Percentiles rank a stretch among this genome's conserved stretches.
Evolutionary conservation across 2,888 invertebrate species (phyloP).

Genomic region (Lithophane leautieri): DNA sequence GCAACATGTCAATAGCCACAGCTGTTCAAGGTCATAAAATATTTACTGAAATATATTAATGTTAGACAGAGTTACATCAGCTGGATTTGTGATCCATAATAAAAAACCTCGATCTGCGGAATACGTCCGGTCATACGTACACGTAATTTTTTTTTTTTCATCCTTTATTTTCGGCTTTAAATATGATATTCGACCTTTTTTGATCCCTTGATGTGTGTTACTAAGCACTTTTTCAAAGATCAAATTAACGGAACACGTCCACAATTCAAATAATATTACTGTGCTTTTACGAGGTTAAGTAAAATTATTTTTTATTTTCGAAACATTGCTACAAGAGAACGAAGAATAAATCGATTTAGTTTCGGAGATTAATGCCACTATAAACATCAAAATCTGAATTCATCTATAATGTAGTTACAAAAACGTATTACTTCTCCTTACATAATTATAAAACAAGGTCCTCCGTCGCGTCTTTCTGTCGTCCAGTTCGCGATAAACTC

Average conservation of each 20-base stretch:
- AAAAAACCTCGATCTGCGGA: constrained; percentile 20
- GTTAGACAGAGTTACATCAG: not conserved
- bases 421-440: not conserved
- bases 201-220: constrained; percentile 3
- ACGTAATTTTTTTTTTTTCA: not conserved
- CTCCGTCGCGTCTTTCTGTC: too few species aligned
- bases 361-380: not conserved
- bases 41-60: not conserved
- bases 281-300: not conserved
- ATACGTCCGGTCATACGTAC: constrained; percentile 21
- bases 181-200: constrained; percentile 33
- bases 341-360: not conserved
- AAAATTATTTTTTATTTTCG: not conserved
- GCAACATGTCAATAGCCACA: not conserved
- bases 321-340: not conserved
- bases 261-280: not conserved
- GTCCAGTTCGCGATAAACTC: too few species aligned
- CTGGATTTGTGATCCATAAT: constrained; percentile 20
- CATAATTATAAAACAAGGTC: too few species aligned
- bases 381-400: not conserved
- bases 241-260: not conserved
- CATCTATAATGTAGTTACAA: not conserved
- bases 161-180: constrained; percentile 24
- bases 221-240: not conserved
- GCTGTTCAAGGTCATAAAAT: not conserved